Evolutionary conservation across 2,113 vertebrate genomes (phyloP).

Genomic region (Cryptomyrus ogoouensis): DNA sequence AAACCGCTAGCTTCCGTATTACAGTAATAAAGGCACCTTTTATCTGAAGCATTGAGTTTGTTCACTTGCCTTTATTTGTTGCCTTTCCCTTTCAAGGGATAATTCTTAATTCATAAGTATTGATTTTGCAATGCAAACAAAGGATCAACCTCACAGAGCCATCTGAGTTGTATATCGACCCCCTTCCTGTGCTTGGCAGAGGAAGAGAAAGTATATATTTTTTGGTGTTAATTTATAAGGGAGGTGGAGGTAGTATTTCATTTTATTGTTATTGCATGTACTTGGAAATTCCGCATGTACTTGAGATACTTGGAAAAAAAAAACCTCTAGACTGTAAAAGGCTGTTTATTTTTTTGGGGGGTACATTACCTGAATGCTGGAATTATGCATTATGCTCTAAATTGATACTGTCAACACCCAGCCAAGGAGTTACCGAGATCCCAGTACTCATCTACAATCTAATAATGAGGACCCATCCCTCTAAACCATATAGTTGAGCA

Average conservation of each 20-base stretch:
- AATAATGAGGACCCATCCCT: conserved; percentile 33
- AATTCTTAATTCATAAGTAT: conserved; percentile 38
- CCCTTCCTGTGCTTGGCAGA: conserved; percentile 41
- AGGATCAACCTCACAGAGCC: conserved; percentile 34
- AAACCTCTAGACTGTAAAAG: conserved; percentile 31
- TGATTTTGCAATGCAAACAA: conserved; percentile 48
- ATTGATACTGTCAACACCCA: conserved; percentile 55
- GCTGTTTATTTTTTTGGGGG: conserved; percentile 41
- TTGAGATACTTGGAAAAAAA: conserved; percentile 46
- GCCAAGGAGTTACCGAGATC: conserved; percentile 20
- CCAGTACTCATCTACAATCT: conserved; percentile 29
- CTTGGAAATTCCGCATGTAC: no score
- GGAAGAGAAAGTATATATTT: conserved; percentile 31
- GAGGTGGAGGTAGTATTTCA: conserved; percentile 56
- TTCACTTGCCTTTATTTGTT: conserved; percentile 19
- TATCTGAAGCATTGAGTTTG: not conserved
- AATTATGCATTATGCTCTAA: conserved; percentile 53
- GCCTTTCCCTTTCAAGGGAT: conserved; percentile 30
- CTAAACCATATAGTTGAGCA: conserved; percentile 32
- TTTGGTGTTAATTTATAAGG: conserved; percentile 46
- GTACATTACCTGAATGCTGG: conserved; percentile 40
- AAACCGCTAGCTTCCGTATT: not conserved
- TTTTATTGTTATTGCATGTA: conserved; percentile 50
- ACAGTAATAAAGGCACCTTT: conserved; percentile 12
- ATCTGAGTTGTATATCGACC: conserved; percentile 47